Base-by-base conservation (phyloP, 2,113 vertebrate genomes). In the Lepidiolamprologus cunningtoni region DNA sequence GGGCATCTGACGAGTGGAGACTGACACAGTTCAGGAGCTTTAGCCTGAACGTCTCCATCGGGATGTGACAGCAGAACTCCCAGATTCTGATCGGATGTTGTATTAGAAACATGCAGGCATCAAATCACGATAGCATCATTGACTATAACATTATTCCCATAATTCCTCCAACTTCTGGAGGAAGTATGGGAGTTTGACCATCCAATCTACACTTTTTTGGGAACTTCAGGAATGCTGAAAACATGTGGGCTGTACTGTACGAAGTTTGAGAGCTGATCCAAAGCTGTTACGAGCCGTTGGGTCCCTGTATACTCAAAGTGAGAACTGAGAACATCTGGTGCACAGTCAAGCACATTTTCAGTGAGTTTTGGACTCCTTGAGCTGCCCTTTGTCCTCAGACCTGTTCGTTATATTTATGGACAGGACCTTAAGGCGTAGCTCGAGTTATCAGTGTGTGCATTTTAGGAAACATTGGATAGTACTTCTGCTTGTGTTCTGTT, bases 261-360 rank as follows among this genome's bases (percentile, higher is more conserved):
- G 5, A 45, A 73, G 37, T 45, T 17, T 45, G 40, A 16, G 37
- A 45, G 31, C 21, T 26, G 33, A 37, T 66, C 61, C 4, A 0
- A 4, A 66, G 0, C 0, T 73, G 2, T 17, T 26, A 73, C 0
- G 68, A 73, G 68, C 5, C 1, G 2, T 17, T 6, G 21, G n/a
- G 13, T 42, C 21, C 21, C 21, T 1, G 21, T 45, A 17, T 6
- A 45, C 13, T 45, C 40, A 7, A 73, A 45, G 40, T 17, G 40
- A 73, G 12, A 42, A 0, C 37, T 45, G 21, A 26, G 68, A 16
- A 23, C 68, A 73, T 42, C 40, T 26, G 68, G 68, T 42, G 35
- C 37, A 73, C 14, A 42, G 21, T 73, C 37, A 42, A 16, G 66
- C 21, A 42, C 37, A 16, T 73, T 73, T 73, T 73, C 13, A 7